Conservation (phyloP, 2,113 vertebrate species). For the Nansenia antarctica region DNA sequence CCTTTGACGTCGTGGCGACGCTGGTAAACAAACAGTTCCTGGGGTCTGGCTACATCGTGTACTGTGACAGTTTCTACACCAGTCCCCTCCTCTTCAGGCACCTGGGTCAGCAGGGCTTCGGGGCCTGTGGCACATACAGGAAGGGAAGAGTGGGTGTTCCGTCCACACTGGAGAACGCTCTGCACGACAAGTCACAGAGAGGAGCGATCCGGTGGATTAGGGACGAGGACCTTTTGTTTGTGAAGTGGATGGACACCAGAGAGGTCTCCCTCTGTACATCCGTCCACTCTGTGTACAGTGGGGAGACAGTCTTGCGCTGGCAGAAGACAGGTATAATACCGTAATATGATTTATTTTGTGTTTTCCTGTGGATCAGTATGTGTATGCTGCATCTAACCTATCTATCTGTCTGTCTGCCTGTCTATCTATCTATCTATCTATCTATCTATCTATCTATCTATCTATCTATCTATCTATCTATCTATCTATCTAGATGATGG, state of each 20-base stretch:
- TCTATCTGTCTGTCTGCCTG: too few species aligned
- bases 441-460: too few species aligned
- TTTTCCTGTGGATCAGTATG: too few species aligned
- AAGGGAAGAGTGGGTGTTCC: not conserved
- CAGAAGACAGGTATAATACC: too few species aligned
- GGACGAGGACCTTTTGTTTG: constrained; percentile 17
- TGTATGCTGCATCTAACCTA: too few species aligned
- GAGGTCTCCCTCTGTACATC: constrained; percentile 18
- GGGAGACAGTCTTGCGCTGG: not conserved
- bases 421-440: too few species aligned
- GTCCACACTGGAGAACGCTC: not conserved
- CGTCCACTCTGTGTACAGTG: not conserved
- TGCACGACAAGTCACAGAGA: not conserved
- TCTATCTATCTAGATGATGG: too few species aligned
- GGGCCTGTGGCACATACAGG: constrained; percentile 13
- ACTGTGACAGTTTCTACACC: constrained; percentile 17
- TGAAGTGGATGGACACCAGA: constrained; percentile 27
- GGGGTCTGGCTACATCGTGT: constrained; percentile 24
- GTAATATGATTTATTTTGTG: too few species aligned
- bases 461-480: too few species aligned
- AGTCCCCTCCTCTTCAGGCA: constrained; percentile 10
- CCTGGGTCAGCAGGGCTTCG: not conserved
- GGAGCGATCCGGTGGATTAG: constrained; percentile 29
- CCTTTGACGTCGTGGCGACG: constrained; percentile 11
- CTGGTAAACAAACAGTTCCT: constrained; percentile 6